phyloP scores from a whole-genome alignment of 64 coral and sea anemone species.

The Dendrophyllia cribrosa region DNA sequence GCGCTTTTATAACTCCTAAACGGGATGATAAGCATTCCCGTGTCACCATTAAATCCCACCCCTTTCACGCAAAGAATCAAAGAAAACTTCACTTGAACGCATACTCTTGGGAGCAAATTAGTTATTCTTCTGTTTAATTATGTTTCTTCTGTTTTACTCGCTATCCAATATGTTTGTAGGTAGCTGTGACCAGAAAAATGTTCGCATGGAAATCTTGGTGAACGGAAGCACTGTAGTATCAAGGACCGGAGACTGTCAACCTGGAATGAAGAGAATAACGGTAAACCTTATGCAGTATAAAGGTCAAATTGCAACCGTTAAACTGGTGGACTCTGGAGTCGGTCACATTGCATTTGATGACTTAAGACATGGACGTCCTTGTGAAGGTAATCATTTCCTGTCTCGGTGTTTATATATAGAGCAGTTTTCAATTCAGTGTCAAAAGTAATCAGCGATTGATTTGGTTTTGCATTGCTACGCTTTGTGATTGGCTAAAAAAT shows the following conservation, averaged over 20 bases:
- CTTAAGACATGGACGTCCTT: conserved; percentile 11
- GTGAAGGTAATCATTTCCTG: conserved; percentile 42
- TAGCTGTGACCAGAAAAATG: neutral
- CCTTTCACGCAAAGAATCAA: no score
- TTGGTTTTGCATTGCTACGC: no score
- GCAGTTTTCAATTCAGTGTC: no score
- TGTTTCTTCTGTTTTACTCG: neutral
- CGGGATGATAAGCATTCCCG: no score
- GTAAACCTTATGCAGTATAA: neutral
- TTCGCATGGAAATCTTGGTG: conserved; percentile 53
- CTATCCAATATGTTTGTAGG: conserved; percentile 3
- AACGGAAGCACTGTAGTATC: neutral
- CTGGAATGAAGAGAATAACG: neutral
- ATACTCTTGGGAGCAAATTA: no score
- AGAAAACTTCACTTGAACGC: no score
- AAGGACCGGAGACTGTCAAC: conserved; percentile 29
- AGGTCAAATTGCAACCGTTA: conserved; percentile 16
- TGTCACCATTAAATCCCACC: no score
- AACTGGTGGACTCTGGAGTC: conserved; percentile 36
- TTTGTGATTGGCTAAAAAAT: no score
- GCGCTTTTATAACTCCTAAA: no score
- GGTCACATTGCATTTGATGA: conserved; percentile 58
- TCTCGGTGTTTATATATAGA: no score
- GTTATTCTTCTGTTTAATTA: neutral
- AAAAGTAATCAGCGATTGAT: no score